Base-by-base conservation (phyloP, 2,113 vertebrate species). In the Nerophis lumbriciformis region DNA sequence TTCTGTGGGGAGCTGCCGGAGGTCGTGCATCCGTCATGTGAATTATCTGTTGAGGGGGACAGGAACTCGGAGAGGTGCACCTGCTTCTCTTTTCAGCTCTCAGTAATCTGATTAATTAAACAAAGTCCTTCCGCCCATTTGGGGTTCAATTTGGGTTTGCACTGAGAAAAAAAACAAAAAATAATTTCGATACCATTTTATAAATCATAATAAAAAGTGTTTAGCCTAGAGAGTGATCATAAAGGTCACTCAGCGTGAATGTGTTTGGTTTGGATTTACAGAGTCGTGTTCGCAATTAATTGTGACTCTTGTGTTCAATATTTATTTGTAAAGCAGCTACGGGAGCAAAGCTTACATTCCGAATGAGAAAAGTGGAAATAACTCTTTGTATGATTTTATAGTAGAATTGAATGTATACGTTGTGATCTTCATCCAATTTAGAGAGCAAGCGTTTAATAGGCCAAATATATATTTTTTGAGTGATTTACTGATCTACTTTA, bases 11-110 rank as follows among this genome's bases (percentile, higher is more conserved):
- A 79, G 73, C 77, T 66, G 80, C 80, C 72, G 73, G 77, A 81
- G 79, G 82, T 85, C 68, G 56, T 64, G 51, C 78, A 85, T 84
- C 81, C 67, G 67, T 85, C 80, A 86, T 82, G 78, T 77, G 77
- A 81, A 81, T 83, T 81, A 82, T 85, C 81, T 67, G 64, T 64
- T 7, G 51, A 71, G 75, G 77, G 74, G 68, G 63, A 13, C 74
- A 76, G 37, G 54, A 73, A 58, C 69, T 69, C 49, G 8, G 66
- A 6, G 37, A 6, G 37, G 49, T 72, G 76, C 75, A 82, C 83
- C 77, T 82, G 74, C 76, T 75, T 79, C 64, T 78, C 68, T 71
- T 85, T 77, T 68, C 15, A 68, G 54, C 48, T 48, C 65, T 3
- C 37, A 57, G 53, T 52, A 52, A 73, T 69, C 67, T 16, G 47